Evolutionary conservation across 1,140 invertebrate genomes (phyloP).

Genomic region (Myzus persicae): DNA sequence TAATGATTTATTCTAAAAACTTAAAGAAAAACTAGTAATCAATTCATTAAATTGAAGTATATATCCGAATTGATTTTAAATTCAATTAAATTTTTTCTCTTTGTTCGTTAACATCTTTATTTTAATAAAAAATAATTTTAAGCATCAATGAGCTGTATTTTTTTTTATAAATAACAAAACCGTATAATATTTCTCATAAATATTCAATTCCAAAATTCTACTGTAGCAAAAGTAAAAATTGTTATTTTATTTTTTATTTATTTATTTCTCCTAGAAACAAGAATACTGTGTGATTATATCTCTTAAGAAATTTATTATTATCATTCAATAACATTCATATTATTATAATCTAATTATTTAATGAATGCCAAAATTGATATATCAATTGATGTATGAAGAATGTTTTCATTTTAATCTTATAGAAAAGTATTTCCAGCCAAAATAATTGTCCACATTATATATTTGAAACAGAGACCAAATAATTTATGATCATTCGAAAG

Average conservation of each 20-base stretch:
- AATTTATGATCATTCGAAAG: neutral
- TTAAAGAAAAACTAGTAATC: neutral
- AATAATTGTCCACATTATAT: neutral
- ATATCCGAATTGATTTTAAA: neutral
- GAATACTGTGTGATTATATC: too few species aligned
- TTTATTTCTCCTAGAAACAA: too few species aligned
- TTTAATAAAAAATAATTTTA: neutral
- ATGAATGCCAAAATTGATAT: neutral
- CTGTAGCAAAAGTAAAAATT: neutral
- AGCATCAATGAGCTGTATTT: neutral
- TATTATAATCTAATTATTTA: neutral
- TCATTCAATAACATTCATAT: neutral
- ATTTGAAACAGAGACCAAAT: neutral
- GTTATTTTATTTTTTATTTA: too few species aligned
- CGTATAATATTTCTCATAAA: neutral
- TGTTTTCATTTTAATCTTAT: neutral
- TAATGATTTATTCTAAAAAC: neutral
- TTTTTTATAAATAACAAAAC: neutral
- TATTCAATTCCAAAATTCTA: neutral
- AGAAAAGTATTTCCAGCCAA: neutral
- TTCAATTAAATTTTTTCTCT: neutral
- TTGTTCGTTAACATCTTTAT: neutral
- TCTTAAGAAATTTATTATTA: too few species aligned
- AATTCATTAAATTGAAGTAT: neutral
- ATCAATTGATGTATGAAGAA: neutral